Evolutionary conservation across 2,797 vertebrate genomes (phyloP).

Genomic region (Okamejei kenojei): DNA sequence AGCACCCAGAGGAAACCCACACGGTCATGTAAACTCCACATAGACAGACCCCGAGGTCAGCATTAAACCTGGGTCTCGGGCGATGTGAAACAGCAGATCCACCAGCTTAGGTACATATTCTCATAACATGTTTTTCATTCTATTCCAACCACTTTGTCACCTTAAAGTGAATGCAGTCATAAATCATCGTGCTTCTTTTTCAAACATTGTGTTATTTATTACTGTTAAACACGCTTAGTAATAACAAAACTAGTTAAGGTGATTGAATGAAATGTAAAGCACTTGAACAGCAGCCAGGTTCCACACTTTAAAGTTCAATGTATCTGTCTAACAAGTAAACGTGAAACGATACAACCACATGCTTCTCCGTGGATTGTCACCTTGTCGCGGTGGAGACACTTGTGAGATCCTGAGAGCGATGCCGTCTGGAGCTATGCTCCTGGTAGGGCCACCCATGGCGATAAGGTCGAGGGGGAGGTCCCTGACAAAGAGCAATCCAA

Average conservation of each 20-base stretch:
- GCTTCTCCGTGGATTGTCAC: neutral
- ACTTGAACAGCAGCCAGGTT: neutral
- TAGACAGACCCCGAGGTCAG: no score
- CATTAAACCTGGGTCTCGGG: no score
- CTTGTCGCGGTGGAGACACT: no score
- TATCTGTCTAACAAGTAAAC: neutral
- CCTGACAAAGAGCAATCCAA: no score
- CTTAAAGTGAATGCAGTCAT: neutral
- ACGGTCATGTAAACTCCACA: no score
- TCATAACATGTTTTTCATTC: neutral
- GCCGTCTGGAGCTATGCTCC: no score
- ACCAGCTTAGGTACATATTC: neutral
- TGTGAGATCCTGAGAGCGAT: no score
- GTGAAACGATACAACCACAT: neutral
- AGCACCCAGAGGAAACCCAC: no score
- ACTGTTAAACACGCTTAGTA: neutral
- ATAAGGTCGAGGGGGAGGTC: no score
- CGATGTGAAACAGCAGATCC: no score
- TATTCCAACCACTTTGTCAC: neutral
- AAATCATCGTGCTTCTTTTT: neutral
- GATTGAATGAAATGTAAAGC: neutral
- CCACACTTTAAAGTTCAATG: neutral
- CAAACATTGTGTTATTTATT: neutral
- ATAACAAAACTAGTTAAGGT: neutral
- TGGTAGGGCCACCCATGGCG: no score